A percentile compares a stretch with the other conserved stretches of the same genome.
These are phyloP conservation scores for Lasiommata megera DNA, from an alignment of 2,888 invertebrate genomes.

Conservation along the genomic window DNA sequence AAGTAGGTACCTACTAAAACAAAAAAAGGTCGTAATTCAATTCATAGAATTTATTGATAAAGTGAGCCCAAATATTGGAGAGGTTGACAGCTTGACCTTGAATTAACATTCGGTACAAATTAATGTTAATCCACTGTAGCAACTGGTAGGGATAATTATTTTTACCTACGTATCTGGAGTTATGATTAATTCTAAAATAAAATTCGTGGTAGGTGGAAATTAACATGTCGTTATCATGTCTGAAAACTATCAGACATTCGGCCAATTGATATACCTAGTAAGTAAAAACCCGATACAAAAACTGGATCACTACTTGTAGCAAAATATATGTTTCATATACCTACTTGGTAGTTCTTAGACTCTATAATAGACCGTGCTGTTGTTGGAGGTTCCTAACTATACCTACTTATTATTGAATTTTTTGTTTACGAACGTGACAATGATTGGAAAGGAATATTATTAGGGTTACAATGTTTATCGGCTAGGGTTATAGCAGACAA, in stretches of 20 bases:
- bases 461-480: not conserved
- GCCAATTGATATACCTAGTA: not conserved
- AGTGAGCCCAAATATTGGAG: not conserved
- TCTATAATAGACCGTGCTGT: not conserved
- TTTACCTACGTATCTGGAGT: not conserved
- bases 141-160: not conserved
- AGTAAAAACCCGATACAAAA: conserved; percentile 1
- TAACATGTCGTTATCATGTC: not conserved
- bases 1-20: no score
- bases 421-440: conserved; percentile 6
- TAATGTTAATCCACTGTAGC: not conserved
- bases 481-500: not conserved
- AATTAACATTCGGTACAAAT: not conserved
- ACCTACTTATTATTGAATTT: not conserved
- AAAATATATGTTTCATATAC: not conserved
- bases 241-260: not conserved
- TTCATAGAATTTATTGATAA: not conserved
- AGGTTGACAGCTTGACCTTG: not conserved
- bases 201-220: no score
- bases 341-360: not conserved
- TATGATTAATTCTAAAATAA: no score
- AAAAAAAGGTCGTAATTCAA: no score
- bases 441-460: conserved; percentile 1
- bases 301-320: conserved; percentile 7
- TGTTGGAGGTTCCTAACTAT: not conserved